phyloP scores from a whole-genome alignment of 1,140 invertebrate genomes.

The Scylla paramamosain region DNA sequence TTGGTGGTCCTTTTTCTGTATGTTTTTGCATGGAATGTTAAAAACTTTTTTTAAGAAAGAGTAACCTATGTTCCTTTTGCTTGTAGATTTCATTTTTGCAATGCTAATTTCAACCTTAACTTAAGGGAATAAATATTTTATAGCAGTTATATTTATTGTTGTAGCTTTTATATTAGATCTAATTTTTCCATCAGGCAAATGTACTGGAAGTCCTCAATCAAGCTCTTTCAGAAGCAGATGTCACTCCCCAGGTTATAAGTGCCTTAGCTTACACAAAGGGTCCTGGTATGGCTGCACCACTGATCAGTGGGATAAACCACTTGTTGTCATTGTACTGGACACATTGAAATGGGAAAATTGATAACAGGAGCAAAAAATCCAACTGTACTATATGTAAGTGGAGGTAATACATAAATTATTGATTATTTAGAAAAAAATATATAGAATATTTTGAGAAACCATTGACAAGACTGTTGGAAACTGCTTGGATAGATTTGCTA shows the following conservation, averaged over 20 bases:
- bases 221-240: conserved; percentile 88
- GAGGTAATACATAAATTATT: conserved; percentile 99
- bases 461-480: conserved; percentile 99
- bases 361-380: conserved; percentile 98
- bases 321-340: conserved; percentile 98
- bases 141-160: no score
- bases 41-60: no score
- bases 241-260: conserved; percentile 90
- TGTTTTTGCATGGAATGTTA: no score
- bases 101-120: no score
- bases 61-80: no score
- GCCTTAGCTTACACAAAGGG: conserved; percentile 98
- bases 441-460: conserved; percentile 99
- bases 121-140: no score
- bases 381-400: conserved; percentile 98
- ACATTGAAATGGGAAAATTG: conserved; percentile 99
- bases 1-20: no score
- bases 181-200: conserved; percentile 82
- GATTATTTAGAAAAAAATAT: conserved; percentile 94
- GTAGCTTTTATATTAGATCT: no score
- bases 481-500: conserved; percentile 98
- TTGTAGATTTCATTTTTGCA: no score
- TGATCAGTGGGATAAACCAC: conserved; percentile 96
- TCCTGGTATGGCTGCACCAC: conserved; percentile 98
- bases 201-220: conserved; percentile 89